Conservation (phyloP, 2,797 vertebrate species). For the Chloroceryle inda region DNA sequence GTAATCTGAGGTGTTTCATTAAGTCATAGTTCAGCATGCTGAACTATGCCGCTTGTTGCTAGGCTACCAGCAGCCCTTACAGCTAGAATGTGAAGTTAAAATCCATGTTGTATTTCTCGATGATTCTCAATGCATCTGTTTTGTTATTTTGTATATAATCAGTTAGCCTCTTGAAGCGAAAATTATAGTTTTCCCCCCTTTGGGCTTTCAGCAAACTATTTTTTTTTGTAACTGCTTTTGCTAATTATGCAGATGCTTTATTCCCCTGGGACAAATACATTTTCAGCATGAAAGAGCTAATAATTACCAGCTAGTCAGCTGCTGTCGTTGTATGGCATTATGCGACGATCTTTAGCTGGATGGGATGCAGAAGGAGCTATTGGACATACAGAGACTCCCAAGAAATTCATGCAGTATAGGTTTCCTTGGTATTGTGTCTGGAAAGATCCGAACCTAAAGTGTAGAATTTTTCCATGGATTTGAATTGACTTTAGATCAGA, state of each 20-base stretch:
- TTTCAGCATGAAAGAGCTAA: constrained; percentile 72
- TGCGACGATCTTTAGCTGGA: constrained; percentile 43
- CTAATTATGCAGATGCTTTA: constrained; percentile 75
- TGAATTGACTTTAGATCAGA: neutral
- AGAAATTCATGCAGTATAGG: neutral
- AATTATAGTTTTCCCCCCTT: constrained; percentile 71
- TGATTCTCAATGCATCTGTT: constrained; percentile 53
- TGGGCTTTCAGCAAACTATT: constrained; percentile 73
- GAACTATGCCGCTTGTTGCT: constrained; percentile 77
- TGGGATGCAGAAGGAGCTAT: constrained; percentile 19
- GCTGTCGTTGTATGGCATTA: constrained; percentile 33
- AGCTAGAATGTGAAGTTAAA: constrained; percentile 71
- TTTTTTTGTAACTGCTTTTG: constrained; percentile 67
- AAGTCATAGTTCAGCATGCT: constrained; percentile 55
- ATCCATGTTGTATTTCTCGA: constrained; percentile 62
- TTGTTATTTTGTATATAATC: constrained; percentile 72
- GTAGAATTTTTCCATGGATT: neutral
- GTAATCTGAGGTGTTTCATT: constrained; percentile 58
- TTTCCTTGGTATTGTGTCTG: neutral
- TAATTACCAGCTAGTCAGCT: constrained; percentile 71
- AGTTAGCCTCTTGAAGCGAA: constrained; percentile 74
- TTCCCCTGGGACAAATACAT: constrained; percentile 66
- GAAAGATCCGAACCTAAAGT: neutral
- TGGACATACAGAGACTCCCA: neutral
- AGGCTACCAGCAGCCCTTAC: constrained; percentile 73